Conservation (phyloP, 2,113 vertebrate species). For the Scopus umbretta region DNA sequence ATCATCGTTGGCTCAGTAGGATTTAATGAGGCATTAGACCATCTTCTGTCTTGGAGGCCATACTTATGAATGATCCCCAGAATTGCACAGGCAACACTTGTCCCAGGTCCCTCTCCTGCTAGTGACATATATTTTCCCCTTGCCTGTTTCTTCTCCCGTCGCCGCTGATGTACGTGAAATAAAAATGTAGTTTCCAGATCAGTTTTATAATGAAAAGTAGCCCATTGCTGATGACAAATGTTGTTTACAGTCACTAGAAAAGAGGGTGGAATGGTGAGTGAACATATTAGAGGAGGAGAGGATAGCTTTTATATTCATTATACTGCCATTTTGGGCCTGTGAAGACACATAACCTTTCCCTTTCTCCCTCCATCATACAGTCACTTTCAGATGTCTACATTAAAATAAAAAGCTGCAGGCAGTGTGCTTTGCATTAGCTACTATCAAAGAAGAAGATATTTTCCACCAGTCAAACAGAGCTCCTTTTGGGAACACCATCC, state of each 20-base stretch:
- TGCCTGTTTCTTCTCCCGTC: constrained; percentile 24
- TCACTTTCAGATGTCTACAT: constrained; percentile 69
- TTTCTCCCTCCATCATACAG: constrained; percentile 66
- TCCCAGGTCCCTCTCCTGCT: constrained; percentile 40
- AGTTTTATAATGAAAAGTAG: constrained; percentile 72
- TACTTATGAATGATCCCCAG: constrained; percentile 62
- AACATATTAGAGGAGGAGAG: constrained; percentile 72
- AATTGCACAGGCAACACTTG: constrained; percentile 39
- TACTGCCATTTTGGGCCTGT: constrained; percentile 62
- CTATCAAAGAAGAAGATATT: constrained; percentile 65
- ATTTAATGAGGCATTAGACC: constrained; percentile 77
- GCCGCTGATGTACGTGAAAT: constrained; percentile 58
- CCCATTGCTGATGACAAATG: constrained; percentile 71
- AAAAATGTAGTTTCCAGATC: constrained; percentile 70
- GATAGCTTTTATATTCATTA: constrained; percentile 72
- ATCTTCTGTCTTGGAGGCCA: constrained; percentile 72
- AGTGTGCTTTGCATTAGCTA: constrained; percentile 60
- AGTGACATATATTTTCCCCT: constrained; percentile 47
- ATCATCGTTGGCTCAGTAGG: constrained; percentile 68
- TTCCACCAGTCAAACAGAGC: constrained; percentile 54
- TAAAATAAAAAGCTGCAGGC: constrained; percentile 72
- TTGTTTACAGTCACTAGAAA: constrained; percentile 72
- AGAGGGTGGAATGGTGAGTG: constrained; percentile 66
- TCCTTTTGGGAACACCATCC: constrained; percentile 46
- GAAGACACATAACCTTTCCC: constrained; percentile 73